Conservation (phyloP, 2,888 invertebrate species). For the Neoaliturus tenellus region DNA sequence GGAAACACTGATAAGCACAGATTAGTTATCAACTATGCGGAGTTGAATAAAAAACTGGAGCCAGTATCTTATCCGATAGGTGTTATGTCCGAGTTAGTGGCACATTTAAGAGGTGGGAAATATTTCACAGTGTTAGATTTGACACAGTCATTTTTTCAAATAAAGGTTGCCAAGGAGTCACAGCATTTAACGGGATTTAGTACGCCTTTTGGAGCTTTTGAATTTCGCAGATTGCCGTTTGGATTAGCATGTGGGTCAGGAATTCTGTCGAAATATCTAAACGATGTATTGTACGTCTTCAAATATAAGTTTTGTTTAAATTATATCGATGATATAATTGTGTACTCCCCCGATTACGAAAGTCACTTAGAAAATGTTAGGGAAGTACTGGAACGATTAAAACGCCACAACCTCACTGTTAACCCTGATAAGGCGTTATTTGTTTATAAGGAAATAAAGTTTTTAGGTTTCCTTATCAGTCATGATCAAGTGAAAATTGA, state of each 20-base stretch:
- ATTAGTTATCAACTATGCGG: not conserved
- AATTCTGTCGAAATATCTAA: not conserved
- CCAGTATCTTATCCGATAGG: not conserved
- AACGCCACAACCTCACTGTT: slow-evolving; percentile 5
- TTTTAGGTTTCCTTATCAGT: slow-evolving; percentile 24
- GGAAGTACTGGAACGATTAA: not conserved
- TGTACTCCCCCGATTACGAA: not conserved
- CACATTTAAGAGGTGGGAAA: not conserved
- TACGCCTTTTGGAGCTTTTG: not conserved
- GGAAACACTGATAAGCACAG: not conserved
- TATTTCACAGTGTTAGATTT: slow-evolving; percentile 25
- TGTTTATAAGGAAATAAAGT: slow-evolving; percentile 2
- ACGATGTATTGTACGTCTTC: not conserved
- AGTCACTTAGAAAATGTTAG: not conserved
- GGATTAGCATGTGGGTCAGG: not conserved
- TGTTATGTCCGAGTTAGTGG: not conserved
- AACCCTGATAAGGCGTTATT: slow-evolving; percentile 41
- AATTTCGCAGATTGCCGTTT: not conserved
- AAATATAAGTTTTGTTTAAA: slow-evolving; percentile 11
- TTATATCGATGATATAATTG: not conserved
- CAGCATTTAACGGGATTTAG: slow-evolving; percentile 4
- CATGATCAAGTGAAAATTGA: not conserved
- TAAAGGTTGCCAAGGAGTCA: not conserved
- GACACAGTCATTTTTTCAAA: not conserved
- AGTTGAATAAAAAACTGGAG: slow-evolving; percentile 1